phyloP scores from a whole-genome alignment of 2,797 vertebrate species.

The Morelia viridis region DNA sequence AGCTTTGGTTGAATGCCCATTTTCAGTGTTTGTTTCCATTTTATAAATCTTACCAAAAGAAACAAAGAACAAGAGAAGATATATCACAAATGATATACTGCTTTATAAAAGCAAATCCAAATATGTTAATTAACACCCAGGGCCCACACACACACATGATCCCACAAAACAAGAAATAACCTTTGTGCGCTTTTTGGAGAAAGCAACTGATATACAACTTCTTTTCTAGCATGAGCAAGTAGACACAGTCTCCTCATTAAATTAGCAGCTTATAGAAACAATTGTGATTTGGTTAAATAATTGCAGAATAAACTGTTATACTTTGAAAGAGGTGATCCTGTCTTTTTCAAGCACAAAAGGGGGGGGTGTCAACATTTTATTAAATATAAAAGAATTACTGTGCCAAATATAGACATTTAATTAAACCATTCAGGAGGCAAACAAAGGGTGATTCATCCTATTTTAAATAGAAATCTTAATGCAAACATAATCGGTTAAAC shows the following conservation, averaged over 20 bases:
- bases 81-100: neutral
- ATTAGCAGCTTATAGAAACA: constrained; percentile 1
- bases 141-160: neutral
- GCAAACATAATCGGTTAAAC: constrained; percentile 19
- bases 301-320: constrained; percentile 13
- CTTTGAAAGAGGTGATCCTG: constrained; percentile 7
- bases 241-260: constrained; percentile 7
- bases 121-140: neutral
- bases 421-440: constrained; percentile 31
- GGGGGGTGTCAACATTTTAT: constrained; percentile 2
- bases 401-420: constrained; percentile 29
- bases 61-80: neutral
- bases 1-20: neutral
- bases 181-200: neutral
- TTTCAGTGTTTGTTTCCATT: neutral
- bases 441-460: constrained; percentile 34
- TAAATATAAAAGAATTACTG: constrained; percentile 23
- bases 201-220: neutral
- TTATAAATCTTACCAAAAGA: neutral
- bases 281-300: constrained; percentile 1
- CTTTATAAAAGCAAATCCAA: neutral
- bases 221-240: neutral
- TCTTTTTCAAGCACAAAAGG: neutral
- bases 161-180: neutral
- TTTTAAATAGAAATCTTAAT: constrained; percentile 11